Percentiles rank a stretch among this genome's conserved stretches.
phyloP scores from a whole-genome alignment of 2,113 vertebrate genomes.

The Tamias sibiricus region DNA sequence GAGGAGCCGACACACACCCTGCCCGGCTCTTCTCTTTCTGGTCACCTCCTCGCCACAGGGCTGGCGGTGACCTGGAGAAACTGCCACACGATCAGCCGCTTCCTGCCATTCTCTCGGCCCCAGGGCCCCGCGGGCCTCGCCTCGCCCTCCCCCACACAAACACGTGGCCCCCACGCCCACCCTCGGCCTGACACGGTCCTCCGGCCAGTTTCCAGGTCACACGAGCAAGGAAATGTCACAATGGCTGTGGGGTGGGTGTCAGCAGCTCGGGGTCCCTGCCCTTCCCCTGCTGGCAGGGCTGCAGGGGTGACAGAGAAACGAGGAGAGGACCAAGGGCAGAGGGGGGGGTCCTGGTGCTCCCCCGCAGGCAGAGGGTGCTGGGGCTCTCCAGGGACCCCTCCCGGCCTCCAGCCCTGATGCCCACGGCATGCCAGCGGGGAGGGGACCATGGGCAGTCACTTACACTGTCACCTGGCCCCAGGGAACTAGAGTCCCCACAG shows the following conservation, averaged over 20 bases:
- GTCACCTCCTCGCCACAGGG: neutral
- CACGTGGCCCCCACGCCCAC: neutral
- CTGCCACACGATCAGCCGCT: neutral
- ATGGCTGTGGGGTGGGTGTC: neutral
- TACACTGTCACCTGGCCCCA: neutral
- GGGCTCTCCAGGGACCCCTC: accelerated
- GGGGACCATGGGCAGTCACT: too few relatives aligned
- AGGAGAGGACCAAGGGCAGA: too few relatives aligned
- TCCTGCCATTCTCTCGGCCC: constrained; percentile 62
- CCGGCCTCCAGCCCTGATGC: neutral
- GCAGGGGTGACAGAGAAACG: accelerated
- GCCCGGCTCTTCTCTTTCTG: neutral
- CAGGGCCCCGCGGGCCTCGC: neutral
- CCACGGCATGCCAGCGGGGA: accelerated
- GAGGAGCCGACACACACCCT: accelerated
- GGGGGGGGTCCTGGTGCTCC: too few relatives aligned
- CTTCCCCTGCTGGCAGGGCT: neutral
- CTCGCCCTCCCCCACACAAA: constrained; percentile 6
- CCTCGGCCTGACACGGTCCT: neutral
- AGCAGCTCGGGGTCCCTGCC: neutral
- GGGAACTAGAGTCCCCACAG: neutral
- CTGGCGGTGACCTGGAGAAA: neutral
- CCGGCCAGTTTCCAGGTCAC: neutral
- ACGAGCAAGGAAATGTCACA: accelerated
- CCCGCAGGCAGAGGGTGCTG: neutral